These are phyloP conservation scores for Amiota communis DNA, from an alignment of 2,888 invertebrate genomes.

Conservation along the genomic window DNA sequence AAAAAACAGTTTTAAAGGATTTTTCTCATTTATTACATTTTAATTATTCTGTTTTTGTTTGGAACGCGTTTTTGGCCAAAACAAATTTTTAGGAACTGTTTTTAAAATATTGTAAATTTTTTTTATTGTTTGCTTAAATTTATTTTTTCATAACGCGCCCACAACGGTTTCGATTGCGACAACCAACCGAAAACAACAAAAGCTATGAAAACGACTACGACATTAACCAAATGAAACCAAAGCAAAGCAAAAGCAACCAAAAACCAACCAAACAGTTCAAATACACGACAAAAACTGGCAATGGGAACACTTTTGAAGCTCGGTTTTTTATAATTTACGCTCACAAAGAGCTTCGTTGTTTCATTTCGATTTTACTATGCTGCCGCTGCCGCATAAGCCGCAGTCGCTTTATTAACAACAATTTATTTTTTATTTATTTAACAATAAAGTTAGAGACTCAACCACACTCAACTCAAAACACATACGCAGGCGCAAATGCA, in stretches of 20 bases:
- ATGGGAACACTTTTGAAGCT: constrained; percentile 63
- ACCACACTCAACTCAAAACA: too few relatives aligned
- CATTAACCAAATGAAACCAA: not conserved
- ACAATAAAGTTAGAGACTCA: too few relatives aligned
- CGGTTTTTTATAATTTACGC: constrained; percentile 69
- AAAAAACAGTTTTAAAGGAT: constrained; percentile 46
- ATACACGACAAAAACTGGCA: constrained; percentile 60
- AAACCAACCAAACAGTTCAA: constrained; percentile 45
- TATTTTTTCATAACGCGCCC: constrained; percentile 25
- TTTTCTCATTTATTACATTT: constrained; percentile 44
- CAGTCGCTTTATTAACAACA: too few relatives aligned
- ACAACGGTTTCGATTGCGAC: not conserved
- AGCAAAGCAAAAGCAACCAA: constrained; percentile 29
- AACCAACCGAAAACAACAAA: constrained; percentile 7
- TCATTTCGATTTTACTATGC: constrained; percentile 12
- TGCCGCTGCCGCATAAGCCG: not conserved
- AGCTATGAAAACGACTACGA: constrained; percentile 2
- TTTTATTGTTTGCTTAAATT: not conserved
- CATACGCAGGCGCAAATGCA: too few relatives aligned
- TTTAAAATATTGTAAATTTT: constrained; percentile 34
- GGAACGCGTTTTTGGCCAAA: not conserved
- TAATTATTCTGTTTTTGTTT: constrained; percentile 31
- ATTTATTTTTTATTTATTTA: too few relatives aligned
- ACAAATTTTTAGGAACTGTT: constrained; percentile 31
- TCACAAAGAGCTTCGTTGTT: constrained; percentile 68